Percentiles rank a stretch among this genome's conserved stretches.
These are phyloP conservation scores for Thamnaconus septentrionalis DNA, from an alignment of 2,113 vertebrate genomes.

Conservation along the genomic window DNA sequence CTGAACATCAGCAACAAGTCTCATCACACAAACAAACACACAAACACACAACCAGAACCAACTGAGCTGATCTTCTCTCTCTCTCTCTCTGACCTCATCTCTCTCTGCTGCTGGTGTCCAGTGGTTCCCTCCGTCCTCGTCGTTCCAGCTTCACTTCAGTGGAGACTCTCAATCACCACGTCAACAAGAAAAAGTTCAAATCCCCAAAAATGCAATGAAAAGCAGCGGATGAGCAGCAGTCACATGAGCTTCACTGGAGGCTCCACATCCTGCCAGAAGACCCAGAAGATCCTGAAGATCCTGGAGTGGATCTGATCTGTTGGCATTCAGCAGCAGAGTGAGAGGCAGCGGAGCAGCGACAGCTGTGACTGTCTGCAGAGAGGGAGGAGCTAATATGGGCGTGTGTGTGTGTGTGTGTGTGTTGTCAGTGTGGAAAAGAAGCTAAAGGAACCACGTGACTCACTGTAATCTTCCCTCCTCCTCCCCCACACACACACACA, in stretches of 20 bases:
- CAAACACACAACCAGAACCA: no score
- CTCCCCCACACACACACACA: conserved; percentile 27
- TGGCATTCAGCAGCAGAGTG: conserved; percentile 16
- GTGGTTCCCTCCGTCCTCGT: no score
- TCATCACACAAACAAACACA: no score
- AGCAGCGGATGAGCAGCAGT: no score
- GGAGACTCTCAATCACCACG: no score
- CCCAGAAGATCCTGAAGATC: conserved; percentile 18
- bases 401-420: conserved; percentile 38
- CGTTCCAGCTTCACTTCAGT: no score
- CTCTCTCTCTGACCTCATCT: no score
- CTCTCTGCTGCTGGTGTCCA: no score
- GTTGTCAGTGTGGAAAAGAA: conserved; percentile 57
- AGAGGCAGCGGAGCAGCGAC: conserved; percentile 48
- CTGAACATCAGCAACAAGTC: no score
- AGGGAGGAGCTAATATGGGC: conserved; percentile 43
- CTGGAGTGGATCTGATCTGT: neutral
- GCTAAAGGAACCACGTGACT: conserved; percentile 72
- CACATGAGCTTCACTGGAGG: conserved; percentile 18
- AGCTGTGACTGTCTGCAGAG: conserved; percentile 60
- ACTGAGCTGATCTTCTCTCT: no score
- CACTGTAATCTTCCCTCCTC: conserved; percentile 65
- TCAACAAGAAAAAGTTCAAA: no score
- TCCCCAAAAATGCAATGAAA: no score
- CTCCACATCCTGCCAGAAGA: conserved; percentile 21